Base-by-base conservation (phyloP, 2,113 vertebrate genomes). In the Nothoprocta pentlandii region DNA sequence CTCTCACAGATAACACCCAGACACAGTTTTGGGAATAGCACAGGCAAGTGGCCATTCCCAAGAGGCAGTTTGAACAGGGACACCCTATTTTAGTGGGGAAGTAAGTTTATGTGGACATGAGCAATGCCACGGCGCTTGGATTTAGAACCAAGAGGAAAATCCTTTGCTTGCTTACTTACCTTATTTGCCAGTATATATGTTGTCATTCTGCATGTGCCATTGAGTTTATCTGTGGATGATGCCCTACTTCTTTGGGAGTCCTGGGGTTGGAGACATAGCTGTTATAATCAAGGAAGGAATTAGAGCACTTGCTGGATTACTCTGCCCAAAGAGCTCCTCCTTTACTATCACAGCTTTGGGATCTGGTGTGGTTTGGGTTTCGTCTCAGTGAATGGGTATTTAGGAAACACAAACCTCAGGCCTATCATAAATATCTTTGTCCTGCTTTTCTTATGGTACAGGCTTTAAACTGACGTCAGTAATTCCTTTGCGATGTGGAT, bases 401-500 rank as follows among this genome's bases (percentile, higher is more conserved):
- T 7, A 71, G 7, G 5, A 71, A 90, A 75, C 49, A 36, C 23
- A 66, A 70, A 26, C 15, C 54, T 58, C 54, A 58, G 16, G 28
- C 6, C 30, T 58, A 4, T 6, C 11, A 53, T 61, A 78, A 78
- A 74, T 5, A 9, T 19, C 15, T 30, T 9, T 15, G 15, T 85
- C 22, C 6, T 34, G 22, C 3, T 12, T 71, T 66, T 39, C 23
- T 10, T 2, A 69, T 80, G 78, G 20, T 2, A 25, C 71, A 93
- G 91, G 73, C 56, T 90, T 92, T 62, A 4, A 21, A 70, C n/a
- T 1, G 30, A 25, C 14, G 34, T 1, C 16, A 39, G 34, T n/a
- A 6, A 4, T 4, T 68, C 16, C 32, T 4, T 59, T 93, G 16
- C 3, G 17, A 69, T 96, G 96, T 73, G 96, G 96, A 6, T 96